Conservation (phyloP, 2,113 vertebrate genomes). For the Gallinago undulata region DNA sequence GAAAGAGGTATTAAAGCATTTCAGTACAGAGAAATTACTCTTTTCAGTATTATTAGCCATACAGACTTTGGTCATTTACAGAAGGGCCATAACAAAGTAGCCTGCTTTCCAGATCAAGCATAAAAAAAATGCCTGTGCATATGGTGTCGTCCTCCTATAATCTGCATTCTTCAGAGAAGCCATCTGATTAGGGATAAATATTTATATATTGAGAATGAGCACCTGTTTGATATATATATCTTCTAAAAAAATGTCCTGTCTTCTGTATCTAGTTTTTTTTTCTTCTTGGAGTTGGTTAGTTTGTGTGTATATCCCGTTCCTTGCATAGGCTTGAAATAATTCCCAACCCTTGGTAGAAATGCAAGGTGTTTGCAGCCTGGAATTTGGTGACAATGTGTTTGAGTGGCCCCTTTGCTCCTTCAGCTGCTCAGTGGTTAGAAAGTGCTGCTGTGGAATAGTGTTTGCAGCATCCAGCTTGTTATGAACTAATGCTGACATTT, state of each 20-base stretch:
- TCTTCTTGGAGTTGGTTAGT: neutral
- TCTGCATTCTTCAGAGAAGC: neutral
- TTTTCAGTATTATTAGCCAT: neutral
- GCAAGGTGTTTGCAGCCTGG: neutral
- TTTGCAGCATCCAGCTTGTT: neutral
- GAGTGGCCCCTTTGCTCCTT: neutral
- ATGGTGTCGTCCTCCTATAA: neutral
- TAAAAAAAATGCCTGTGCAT: neutral
- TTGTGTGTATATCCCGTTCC: neutral
- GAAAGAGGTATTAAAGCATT: neutral
- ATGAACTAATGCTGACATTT: neutral
- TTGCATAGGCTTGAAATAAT: neutral
- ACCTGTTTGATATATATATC: neutral
- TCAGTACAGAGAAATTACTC: neutral
- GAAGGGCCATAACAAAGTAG: neutral
- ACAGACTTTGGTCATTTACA: neutral
- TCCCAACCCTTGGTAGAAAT: neutral
- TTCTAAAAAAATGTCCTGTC: fast-evolving
- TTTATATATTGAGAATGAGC: neutral
- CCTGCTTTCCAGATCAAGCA: neutral
- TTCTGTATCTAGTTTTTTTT: neutral
- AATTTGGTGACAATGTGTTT: neutral
- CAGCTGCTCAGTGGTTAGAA: neutral
- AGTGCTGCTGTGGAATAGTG: neutral
- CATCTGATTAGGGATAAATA: neutral